Base-by-base conservation (phyloP, 2,797 vertebrate species). In the Mormyrops attenuatus region DNA sequence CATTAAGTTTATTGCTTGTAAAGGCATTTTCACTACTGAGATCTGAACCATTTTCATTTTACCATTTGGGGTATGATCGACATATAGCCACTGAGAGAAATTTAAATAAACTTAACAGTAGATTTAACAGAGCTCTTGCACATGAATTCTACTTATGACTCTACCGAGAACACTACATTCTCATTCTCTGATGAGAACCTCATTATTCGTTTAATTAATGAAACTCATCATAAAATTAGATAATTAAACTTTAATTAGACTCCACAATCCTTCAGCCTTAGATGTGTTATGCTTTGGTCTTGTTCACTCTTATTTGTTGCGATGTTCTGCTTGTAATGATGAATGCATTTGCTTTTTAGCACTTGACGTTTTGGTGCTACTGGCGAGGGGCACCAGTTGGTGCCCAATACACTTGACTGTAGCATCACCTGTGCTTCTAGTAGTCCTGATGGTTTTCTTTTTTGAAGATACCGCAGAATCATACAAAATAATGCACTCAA, bases 331-430 rank as follows among this genome's bases (percentile, higher is more conserved):
- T n/a, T 88, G 22, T 69, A 88, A 66, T 88, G 87, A 88, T 69
- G 87, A 88, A 88, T 66, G 57, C 87, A n/a, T 88, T 69, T 88
- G 38, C 57, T 69, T 66, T 88, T 85, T 69, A 89, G 89, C 82
- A 30, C 47, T 89, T 87, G 60, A 87, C 89, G 63, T 22, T 89
- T 47, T 55, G 44, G 44, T 63, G 34, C 53, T 85, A 55, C 55
- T 85, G 80, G n/a, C 52, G 13, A 86, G 30, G 9, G 44, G 17
- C 44, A 50, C 63, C 60, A 53, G 17, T 49, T 17, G 84, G 89
- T 86, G 44, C 82, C 84, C 49, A 20, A 20, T 53, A 66, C 44
- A 41, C n/a, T 66, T 66, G 82, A 38, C 84, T 52, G 89, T 87
- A 69, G 89, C 84, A 57, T 89, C 88, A 44, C 53, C 88, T 86